Percentiles rank a stretch among this genome's conserved stretches.
phyloP scores from a whole-genome alignment of 1,140 invertebrate genomes.

The Aphelinus atriplicis region DNA sequence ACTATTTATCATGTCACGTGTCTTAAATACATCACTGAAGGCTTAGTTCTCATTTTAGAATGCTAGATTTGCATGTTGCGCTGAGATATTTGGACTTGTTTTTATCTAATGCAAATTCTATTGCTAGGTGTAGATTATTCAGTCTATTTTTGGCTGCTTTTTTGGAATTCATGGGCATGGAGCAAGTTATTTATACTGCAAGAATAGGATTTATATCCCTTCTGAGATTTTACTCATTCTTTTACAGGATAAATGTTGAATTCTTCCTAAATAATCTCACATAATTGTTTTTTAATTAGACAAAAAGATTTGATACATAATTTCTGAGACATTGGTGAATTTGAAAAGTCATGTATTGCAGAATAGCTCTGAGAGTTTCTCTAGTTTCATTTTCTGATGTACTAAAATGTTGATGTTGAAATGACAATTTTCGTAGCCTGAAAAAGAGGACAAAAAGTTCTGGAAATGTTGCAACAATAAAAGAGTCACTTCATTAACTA shows the following conservation, averaged over 20 bases:
- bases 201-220: neutral
- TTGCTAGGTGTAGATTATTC: slow-evolving; percentile 15
- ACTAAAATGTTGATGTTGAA: too few species aligned
- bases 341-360: neutral
- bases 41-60: slow-evolving; percentile 9
- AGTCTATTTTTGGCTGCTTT: slow-evolving; percentile 24
- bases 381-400: too few species aligned
- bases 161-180: slow-evolving; percentile 18
- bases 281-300: too few species aligned
- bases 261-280: too few species aligned
- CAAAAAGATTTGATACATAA: too few species aligned
- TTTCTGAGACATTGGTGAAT: neutral
- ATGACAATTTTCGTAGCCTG: too few species aligned
- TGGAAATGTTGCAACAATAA: too few species aligned
- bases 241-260: too few species aligned
- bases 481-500: too few species aligned
- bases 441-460: too few species aligned
- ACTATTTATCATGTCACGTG: too few species aligned
- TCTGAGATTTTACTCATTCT: neutral
- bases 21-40: neutral
- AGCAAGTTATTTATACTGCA: neutral
- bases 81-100: slow-evolving; percentile 13
- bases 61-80: slow-evolving; percentile 12
- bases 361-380: too few species aligned
- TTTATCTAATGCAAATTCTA: slow-evolving; percentile 31